A percentile compares a stretch with the other conserved stretches of the same genome.
Evolutionary conservation across 2,113 vertebrate species (phyloP).

Genomic region (Podarcis raffonei): DNA sequence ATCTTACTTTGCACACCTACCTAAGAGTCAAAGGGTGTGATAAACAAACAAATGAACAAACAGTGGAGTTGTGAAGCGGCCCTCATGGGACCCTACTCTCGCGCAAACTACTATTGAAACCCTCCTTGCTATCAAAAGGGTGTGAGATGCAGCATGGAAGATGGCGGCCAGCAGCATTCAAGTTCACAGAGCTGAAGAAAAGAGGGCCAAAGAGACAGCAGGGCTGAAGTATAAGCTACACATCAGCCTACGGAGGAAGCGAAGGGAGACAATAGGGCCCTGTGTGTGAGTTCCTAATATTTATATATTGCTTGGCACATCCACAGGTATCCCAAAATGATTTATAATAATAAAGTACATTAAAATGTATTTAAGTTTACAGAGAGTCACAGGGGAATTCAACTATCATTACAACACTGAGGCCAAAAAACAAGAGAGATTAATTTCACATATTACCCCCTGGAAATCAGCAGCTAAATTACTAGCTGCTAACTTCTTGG

Average conservation of each 20-base stretch:
- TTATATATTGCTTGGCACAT: too few species aligned
- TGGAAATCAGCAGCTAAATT: not conserved
- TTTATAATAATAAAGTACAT: too few species aligned
- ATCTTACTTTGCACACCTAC: too few species aligned
- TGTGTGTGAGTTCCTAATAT: too few species aligned
- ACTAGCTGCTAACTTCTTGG: not conserved
- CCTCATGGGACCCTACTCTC: not conserved
- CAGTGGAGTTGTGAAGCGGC: not conserved
- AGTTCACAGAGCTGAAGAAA: not conserved
- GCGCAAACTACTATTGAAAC: not conserved
- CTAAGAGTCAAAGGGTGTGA: too few species aligned
- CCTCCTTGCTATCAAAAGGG: not conserved
- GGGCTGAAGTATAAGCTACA: not conserved
- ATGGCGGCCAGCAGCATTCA: not conserved
- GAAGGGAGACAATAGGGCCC: too few species aligned
- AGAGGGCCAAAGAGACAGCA: not conserved
- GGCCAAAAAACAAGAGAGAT: not conserved
- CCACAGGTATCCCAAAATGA: too few species aligned
- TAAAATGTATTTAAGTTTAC: not conserved
- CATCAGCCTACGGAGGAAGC: too few species aligned
- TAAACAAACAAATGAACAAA: not conserved
- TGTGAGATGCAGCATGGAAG: not conserved
- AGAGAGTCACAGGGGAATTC: not conserved
- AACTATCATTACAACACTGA: not conserved
- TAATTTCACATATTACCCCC: not conserved